phyloP scores from a whole-genome alignment of 2,888 invertebrate genomes.

The Rhamnusium bicolor region DNA sequence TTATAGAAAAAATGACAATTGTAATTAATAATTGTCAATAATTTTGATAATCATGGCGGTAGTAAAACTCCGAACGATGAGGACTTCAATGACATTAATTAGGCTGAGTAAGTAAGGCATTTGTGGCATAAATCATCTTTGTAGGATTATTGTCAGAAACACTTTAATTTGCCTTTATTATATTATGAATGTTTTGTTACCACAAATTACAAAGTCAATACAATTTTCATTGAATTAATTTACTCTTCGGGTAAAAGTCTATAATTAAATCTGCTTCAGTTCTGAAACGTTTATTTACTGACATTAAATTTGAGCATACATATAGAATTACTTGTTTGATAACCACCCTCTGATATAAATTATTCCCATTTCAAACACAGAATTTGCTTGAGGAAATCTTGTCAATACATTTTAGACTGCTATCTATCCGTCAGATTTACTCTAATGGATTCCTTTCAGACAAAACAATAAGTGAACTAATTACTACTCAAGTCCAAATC shows the following conservation, averaged over 20 bases:
- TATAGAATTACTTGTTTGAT: not conserved
- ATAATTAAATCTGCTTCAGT: not conserved
- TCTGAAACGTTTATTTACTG: not conserved
- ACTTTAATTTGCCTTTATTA: too few species aligned
- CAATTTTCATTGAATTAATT: not conserved
- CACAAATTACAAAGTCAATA: too few species aligned
- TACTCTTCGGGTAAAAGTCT: not conserved
- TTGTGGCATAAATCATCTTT: too few species aligned
- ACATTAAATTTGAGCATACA: not conserved
- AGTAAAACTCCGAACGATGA: too few species aligned
- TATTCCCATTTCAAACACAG: not conserved
- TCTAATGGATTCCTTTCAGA: conserved; percentile 43
- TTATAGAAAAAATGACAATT: too few species aligned
- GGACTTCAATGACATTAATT: too few species aligned
- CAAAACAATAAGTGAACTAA: conserved; percentile 48
- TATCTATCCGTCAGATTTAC: conserved; percentile 21
- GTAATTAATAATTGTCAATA: too few species aligned
- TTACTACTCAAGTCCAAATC: conserved; percentile 37
- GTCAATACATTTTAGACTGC: conserved; percentile 2
- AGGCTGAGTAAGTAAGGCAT: too few species aligned
- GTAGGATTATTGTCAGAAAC: too few species aligned
- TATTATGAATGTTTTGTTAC: too few species aligned
- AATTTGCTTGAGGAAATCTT: not conserved
- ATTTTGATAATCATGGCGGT: too few species aligned
- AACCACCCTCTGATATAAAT: not conserved